Percentiles rank a stretch among this genome's conserved stretches.
Conservation (phyloP, 2,888 invertebrate genomes). For the Amphipoea lucens region DNA sequence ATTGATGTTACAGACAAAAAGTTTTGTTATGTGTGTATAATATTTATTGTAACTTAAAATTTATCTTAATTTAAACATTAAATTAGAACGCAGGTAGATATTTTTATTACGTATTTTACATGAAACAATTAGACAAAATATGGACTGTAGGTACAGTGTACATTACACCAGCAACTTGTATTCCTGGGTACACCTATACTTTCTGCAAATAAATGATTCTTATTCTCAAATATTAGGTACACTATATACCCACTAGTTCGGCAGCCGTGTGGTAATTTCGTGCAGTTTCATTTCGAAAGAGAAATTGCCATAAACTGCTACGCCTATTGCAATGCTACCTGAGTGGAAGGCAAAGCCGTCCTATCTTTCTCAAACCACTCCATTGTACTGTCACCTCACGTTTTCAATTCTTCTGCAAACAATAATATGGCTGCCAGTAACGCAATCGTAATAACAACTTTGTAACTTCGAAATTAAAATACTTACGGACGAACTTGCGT, state of each 20-base stretch:
- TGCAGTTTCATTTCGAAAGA: conserved; percentile 58
- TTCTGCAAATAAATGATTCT: background rate
- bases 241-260: background rate
- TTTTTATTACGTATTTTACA: background rate
- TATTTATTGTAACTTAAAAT: background rate
- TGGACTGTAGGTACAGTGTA: background rate
- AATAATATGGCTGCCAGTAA: conserved; percentile 53
- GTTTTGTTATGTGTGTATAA: background rate
- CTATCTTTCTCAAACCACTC: conserved; percentile 47
- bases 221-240: background rate
- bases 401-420: conserved; percentile 59
- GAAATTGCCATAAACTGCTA: conserved; percentile 57
- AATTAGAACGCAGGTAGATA: background rate
- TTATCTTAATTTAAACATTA: background rate
- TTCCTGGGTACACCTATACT: background rate
- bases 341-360: conserved; percentile 38
- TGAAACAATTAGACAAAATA: background rate
- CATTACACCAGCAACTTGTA: background rate
- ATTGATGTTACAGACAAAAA: background rate
- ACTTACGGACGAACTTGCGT: conserved; percentile 48
- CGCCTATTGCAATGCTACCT: conserved; percentile 50
- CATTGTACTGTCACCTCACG: conserved; percentile 61
- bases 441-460: conserved; percentile 48
- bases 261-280: conserved; percentile 34
- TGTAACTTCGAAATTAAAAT: conserved; percentile 57